These are phyloP conservation scores for Sternarchorhynchus goeldii DNA, from an alignment of 2,797 vertebrate genomes.

Conservation along the genomic window DNA sequence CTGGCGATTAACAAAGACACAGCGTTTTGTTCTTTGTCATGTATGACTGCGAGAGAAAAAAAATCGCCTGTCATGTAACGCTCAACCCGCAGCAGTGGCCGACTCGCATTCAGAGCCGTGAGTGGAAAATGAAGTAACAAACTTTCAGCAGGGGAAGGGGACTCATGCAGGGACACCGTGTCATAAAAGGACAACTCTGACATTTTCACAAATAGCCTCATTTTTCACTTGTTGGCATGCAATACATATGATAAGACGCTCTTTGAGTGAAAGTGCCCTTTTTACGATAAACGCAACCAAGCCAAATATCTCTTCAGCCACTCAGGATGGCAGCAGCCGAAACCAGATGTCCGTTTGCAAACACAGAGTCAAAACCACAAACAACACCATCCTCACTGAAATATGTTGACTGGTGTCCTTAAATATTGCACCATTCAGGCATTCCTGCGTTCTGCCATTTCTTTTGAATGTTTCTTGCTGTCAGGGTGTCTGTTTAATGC, in stretches of 20 bases:
- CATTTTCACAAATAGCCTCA: slow-evolving; percentile 31
- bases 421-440: neutral
- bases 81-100: neutral
- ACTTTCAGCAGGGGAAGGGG: slow-evolving; percentile 12
- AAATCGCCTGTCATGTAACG: neutral
- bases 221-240: slow-evolving; percentile 31
- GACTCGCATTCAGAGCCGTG: slow-evolving; percentile 16
- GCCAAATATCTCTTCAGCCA: neutral
- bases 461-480: neutral
- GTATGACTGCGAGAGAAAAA: neutral
- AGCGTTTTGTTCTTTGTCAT: neutral
- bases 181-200: slow-evolving; percentile 26
- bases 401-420: neutral
- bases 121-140: slow-evolving; percentile 22
- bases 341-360: slow-evolving; percentile 1
- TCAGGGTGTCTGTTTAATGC: neutral
- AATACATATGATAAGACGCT: slow-evolving; percentile 9
- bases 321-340: neutral
- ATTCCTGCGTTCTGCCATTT: neutral
- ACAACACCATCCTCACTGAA: neutral
- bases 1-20: slow-evolving; percentile 27
- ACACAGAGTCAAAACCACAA: neutral
- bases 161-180: neutral
- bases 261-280: neutral
- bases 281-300: neutral